Evolutionary conservation across 2,113 vertebrate species (phyloP), one percentile per base, ranked within the genome.

Genomic region (Natator depressus): DNA sequence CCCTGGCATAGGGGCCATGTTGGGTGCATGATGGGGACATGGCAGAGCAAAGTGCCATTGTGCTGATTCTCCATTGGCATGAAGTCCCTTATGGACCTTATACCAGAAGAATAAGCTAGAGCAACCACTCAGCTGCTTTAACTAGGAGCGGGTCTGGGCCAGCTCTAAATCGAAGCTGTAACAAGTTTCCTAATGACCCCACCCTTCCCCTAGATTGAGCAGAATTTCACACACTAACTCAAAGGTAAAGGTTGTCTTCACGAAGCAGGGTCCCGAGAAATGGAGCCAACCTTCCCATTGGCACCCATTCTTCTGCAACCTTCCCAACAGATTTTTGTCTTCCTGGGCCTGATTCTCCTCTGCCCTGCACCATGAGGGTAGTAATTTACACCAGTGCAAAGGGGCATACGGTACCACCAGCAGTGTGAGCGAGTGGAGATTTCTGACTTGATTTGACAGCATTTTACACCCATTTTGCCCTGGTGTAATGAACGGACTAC

Each of bases 391-490:
- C 72, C 72, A 87, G 53, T 25, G 8, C 13, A 31, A 22, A 89
- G 31, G 9, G 8, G 7, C 59, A 7, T 46, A n/a, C 80, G 82
- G 25, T n/a, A 46, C n/a, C 82, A 51, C 46, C 1, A 0, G 5
- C 35, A 82, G 38, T 1, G 6, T 22, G 29, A 85, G 42, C 25
- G 24, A 47, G n/a, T 38, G 10, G 49, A 22, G 16, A n/a, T 80
- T 91, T 91, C 79, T 80, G 38, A 59, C 49, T 53, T 80, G 55
- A 35, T 75, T 53, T 75, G 55, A 49, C 42, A 55, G 17, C 50
- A 17, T 51, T 87, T 81, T 38, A 57, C 24, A 38, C 42, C 10
- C 5, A 42, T 31, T 17, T 17, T 17, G 50, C 78, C 22, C 29
- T 38, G 29, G 19, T 35, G 51, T 51, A 57, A 85, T 25, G 38